These are phyloP conservation scores for Stenoptilia bipunctidactyla DNA, from an alignment of 2,888 invertebrate genomes.

Conservation along the genomic window DNA sequence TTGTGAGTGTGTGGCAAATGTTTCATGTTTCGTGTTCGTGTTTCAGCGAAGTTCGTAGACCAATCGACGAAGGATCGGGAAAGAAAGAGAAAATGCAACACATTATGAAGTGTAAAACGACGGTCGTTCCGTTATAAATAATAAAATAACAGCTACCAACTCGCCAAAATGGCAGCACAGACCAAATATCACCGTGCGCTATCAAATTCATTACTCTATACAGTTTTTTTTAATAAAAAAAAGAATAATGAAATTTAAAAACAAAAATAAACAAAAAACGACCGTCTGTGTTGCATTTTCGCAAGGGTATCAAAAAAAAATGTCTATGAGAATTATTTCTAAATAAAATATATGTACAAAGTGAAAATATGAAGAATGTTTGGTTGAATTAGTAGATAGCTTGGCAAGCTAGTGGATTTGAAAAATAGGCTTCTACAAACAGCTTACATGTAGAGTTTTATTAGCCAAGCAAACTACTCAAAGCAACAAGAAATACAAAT, in stretches of 20 bases:
- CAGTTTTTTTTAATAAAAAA: constrained; percentile 15
- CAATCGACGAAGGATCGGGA: constrained; percentile 44
- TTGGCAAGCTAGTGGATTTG: too few relatives aligned
- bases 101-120: constrained; percentile 38
- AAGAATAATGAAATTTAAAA: constrained; percentile 15
- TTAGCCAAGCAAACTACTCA: too few relatives aligned
- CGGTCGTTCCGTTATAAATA: constrained; percentile 36
- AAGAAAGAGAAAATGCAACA: constrained; percentile 70
- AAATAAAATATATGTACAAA: background rate
- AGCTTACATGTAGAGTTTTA: too few relatives aligned
- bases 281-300: constrained; percentile 72
- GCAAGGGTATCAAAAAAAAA: constrained; percentile 24
- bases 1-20: too few relatives aligned
- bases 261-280: constrained; percentile 21
- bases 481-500: too few relatives aligned
- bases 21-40: too few relatives aligned
- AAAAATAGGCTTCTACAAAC: too few relatives aligned
- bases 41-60: too few relatives aligned
- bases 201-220: constrained; percentile 15
- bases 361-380: too few relatives aligned
- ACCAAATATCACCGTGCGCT: constrained; percentile 20
- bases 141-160: constrained; percentile 18
- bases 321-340: constrained; percentile 3
- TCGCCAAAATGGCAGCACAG: constrained; percentile 69
- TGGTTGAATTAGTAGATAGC: too few relatives aligned